phyloP scores from a whole-genome alignment of 2,888 invertebrate species.

The Tigriopus californicus region DNA sequence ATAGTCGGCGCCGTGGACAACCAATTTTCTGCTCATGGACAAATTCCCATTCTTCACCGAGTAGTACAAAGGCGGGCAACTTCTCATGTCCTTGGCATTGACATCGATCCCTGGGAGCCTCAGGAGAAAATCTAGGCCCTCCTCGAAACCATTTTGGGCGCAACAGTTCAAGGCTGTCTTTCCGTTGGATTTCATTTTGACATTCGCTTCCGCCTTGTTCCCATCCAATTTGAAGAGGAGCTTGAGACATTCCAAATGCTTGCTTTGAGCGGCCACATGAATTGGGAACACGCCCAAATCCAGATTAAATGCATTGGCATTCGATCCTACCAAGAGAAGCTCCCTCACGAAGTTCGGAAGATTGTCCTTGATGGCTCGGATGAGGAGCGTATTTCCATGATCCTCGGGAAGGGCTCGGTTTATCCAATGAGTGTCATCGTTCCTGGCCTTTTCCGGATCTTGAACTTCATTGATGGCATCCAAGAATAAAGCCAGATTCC shows the following conservation, averaged over 20 bases:
- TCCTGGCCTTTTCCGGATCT: no score
- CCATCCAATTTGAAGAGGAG: no score
- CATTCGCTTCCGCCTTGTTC: no score
- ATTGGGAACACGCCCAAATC: neutral
- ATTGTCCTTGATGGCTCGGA: neutral
- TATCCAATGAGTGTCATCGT: neutral
- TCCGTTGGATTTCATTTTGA: no score
- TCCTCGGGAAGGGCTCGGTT: neutral
- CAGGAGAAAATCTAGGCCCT: no score
- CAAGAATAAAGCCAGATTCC: no score
- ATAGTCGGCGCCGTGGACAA: no score
- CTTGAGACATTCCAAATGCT: no score
- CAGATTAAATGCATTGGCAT: conserved; percentile 4
- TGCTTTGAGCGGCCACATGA: conserved; percentile 2
- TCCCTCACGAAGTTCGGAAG: neutral
- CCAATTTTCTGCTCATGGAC: conserved; percentile 36
- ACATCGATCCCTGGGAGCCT: conserved; percentile 26
- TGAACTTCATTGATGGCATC: no score
- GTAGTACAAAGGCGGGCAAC: conserved; percentile 46
- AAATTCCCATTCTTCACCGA: conserved; percentile 32
- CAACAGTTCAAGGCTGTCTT: no score
- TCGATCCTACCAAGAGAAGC: neutral
- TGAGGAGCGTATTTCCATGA: neutral
- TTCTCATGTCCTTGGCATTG: conserved; percentile 40
- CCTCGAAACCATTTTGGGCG: no score